These are phyloP conservation scores for Drosophila carrolli DNA, from an alignment of 1,140 invertebrate genomes.

Conservation along the genomic window DNA sequence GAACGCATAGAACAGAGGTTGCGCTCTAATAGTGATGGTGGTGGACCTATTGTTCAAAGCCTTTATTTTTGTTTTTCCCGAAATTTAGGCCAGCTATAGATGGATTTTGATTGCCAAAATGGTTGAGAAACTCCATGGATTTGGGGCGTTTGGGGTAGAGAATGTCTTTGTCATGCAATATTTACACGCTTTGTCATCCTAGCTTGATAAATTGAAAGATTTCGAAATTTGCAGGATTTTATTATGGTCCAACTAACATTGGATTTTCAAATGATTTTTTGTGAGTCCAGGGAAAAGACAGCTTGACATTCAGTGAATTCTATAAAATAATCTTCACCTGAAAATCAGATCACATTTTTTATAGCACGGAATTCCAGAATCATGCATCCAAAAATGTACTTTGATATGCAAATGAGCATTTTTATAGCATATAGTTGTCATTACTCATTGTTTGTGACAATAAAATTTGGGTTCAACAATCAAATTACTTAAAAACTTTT, in stretches of 20 bases:
- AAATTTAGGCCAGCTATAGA: constrained; percentile 24
- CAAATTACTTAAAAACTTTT: too few species aligned
- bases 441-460: too few species aligned
- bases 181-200: constrained; percentile 19
- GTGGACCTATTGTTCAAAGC: background rate
- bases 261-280: constrained; percentile 8
- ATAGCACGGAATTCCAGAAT: background rate
- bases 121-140: background rate
- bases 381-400: too few species aligned
- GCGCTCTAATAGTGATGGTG: background rate
- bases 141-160: too few species aligned
- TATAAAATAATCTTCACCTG: background rate
- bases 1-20: background rate
- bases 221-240: constrained; percentile 13
- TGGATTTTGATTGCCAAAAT: constrained; percentile 20
- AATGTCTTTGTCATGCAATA: constrained; percentile 15
- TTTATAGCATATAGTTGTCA: background rate
- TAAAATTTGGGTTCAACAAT: too few species aligned
- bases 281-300: background rate
- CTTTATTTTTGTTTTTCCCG: background rate
- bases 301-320: constrained; percentile 3
- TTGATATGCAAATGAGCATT: background rate
- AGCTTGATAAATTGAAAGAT: constrained; percentile 29
- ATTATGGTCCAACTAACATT: background rate
- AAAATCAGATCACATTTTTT: background rate